Percentiles rank a stretch among this genome's conserved stretches.
Evolutionary conservation across 2,888 invertebrate genomes (phyloP).

Genomic region (Leptopilina myrica): DNA sequence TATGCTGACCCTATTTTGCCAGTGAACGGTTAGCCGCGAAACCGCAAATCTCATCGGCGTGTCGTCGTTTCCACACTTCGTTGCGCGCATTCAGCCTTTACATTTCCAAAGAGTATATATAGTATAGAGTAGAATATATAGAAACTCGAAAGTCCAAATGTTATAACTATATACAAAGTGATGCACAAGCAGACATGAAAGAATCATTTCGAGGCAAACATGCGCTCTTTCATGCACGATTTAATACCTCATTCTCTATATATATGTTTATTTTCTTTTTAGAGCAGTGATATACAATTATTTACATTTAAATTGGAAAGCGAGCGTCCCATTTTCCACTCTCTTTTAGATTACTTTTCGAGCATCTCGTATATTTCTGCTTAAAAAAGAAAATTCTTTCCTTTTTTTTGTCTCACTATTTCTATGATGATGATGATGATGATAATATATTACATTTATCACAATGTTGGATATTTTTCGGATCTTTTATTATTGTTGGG

Average conservation of each 20-base stretch:
- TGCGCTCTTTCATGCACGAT: conserved; percentile 54
- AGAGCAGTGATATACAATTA: conserved; percentile 22
- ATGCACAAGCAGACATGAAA: neutral
- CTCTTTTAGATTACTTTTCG: conserved; percentile 1
- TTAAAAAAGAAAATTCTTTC: too few species aligned
- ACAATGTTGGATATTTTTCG: too few species aligned
- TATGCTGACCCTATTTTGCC: conserved; percentile 62
- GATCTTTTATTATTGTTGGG: too few species aligned
- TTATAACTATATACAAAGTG: neutral
- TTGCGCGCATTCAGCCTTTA: conserved; percentile 52
- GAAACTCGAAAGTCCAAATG: conserved; percentile 23
- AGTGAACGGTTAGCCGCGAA: conserved; percentile 64
- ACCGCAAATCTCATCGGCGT: conserved; percentile 58
- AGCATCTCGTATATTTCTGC: neutral
- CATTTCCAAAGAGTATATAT: conserved; percentile 39
- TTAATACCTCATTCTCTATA: conserved; percentile 44
- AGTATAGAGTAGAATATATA: too few species aligned
- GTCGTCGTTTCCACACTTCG: conserved; percentile 51
- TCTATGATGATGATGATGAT: too few species aligned
- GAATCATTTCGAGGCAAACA: conserved; percentile 42
- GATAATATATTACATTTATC: too few species aligned
- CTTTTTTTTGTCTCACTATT: neutral
- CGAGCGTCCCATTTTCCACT: conserved; percentile 11
- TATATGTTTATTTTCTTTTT: conserved; percentile 26
- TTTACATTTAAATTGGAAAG: conserved; percentile 25